Conservation (phyloP, 2,113 vertebrate species). For the Barnardius zonarius region DNA sequence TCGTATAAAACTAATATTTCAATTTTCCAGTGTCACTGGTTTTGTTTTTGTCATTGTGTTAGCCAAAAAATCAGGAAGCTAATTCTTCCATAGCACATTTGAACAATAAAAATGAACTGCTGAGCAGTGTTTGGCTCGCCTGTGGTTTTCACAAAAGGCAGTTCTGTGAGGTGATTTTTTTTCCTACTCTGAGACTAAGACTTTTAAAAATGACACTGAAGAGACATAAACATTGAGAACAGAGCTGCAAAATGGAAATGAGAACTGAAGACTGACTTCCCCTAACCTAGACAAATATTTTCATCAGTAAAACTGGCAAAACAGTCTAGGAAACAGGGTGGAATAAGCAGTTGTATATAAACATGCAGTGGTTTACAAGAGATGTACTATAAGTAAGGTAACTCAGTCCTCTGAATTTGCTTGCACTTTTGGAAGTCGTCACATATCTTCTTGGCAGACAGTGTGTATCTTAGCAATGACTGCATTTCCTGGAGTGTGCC, state of each 20-base stretch:
- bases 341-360: not conserved
- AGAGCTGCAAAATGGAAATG: not conserved
- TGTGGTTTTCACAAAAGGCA: not conserved
- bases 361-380: not conserved
- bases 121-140: not conserved
- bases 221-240: not conserved
- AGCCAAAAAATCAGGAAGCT: not conserved
- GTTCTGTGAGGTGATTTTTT: not conserved
- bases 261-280: not conserved
- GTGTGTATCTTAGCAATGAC: not conserved
- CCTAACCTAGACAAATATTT: not conserved
- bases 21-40: not conserved
- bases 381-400: not conserved
- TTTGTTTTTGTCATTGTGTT: not conserved
- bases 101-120: not conserved
- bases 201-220: not conserved
- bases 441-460: not conserved
- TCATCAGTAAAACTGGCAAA: not conserved
- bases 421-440: not conserved
- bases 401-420: not conserved
- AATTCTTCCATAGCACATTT: not conserved
- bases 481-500: not conserved
- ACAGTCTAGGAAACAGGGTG: not conserved
- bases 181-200: not conserved
- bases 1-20: not conserved